Evolutionary conservation across 2,888 invertebrate genomes (phyloP).

Genomic region (Anodontia alba): DNA sequence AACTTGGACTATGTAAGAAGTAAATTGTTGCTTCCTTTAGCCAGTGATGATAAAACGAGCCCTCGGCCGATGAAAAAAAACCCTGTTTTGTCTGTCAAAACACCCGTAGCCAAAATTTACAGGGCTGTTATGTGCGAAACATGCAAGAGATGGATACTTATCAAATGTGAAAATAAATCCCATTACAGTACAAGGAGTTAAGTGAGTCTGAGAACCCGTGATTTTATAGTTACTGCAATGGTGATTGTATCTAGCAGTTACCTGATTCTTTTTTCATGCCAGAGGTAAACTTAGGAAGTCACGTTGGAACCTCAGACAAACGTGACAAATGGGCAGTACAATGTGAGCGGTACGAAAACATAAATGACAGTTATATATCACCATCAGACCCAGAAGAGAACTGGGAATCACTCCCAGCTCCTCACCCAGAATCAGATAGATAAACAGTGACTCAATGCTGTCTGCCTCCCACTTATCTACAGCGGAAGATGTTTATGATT

Average conservation of each 20-base stretch:
- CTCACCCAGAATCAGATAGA: background rate
- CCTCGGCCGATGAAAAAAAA: slow-evolving; percentile 2
- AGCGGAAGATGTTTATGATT: too few relatives aligned
- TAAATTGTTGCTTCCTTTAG: background rate
- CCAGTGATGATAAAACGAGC: background rate
- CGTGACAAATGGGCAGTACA: background rate
- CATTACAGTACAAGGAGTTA: background rate
- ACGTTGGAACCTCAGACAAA: too few relatives aligned
- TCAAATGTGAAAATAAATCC: slow-evolving; percentile 8
- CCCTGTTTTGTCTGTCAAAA: background rate
- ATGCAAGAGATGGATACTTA: background rate
- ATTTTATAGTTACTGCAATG: too few relatives aligned
- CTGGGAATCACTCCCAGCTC: slow-evolving; percentile 6
- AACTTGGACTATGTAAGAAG: background rate
- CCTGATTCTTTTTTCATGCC: too few relatives aligned
- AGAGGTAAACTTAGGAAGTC: too few relatives aligned
- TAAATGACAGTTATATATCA: slow-evolving; percentile 10
- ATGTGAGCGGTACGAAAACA: slow-evolving; percentile 4
- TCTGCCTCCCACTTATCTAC: too few relatives aligned
- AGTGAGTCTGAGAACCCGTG: too few relatives aligned
- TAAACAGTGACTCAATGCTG: background rate
- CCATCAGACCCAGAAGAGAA: slow-evolving; percentile 4
- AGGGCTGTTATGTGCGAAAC: background rate
- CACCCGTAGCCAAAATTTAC: background rate
- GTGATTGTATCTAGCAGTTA: too few relatives aligned